Evolutionary conservation across 2,888 invertebrate species (phyloP).

Genomic region (Epinotia bilunana): DNA sequence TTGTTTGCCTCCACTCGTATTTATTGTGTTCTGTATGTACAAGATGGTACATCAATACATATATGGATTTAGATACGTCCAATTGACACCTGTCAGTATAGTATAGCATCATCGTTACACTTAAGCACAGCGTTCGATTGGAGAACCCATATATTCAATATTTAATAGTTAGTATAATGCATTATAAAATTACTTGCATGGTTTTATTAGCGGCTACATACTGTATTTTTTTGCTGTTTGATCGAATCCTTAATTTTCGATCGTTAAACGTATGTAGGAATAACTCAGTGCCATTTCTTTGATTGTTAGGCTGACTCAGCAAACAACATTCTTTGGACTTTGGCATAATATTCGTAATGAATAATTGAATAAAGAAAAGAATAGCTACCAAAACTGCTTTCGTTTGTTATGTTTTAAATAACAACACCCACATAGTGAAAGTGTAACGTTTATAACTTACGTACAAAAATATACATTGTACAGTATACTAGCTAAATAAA

Average conservation of each 20-base stretch:
- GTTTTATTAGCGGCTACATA: too few relatives aligned
- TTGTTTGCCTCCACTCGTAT: too few relatives aligned
- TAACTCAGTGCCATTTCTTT: constrained; percentile 15
- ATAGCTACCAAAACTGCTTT: not conserved
- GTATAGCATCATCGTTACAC: too few relatives aligned
- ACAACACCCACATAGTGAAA: constrained; percentile 37
- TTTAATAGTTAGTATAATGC: too few relatives aligned
- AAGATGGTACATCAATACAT: too few relatives aligned
- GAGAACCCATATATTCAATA: too few relatives aligned
- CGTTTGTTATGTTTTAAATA: constrained; percentile 29
- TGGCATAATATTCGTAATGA: not conserved
- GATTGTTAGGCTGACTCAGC: constrained; percentile 8
- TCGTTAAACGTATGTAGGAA: not conserved
- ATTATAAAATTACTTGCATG: too few relatives aligned
- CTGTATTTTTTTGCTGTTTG: too few relatives aligned
- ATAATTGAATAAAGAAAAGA: constrained; percentile 10
- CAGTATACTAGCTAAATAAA: constrained; percentile 4
- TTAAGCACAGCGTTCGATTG: too few relatives aligned
- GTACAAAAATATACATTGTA: constrained; percentile 31
- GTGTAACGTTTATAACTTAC: constrained; percentile 26
- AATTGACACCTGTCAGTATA: too few relatives aligned
- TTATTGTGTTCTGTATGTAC: too few relatives aligned
- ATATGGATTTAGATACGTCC: too few relatives aligned
- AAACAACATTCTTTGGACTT: not conserved
- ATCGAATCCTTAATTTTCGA: not conserved